phyloP scores from a whole-genome alignment of 2,797 vertebrate species.

The Bradypodion pumilum region DNA sequence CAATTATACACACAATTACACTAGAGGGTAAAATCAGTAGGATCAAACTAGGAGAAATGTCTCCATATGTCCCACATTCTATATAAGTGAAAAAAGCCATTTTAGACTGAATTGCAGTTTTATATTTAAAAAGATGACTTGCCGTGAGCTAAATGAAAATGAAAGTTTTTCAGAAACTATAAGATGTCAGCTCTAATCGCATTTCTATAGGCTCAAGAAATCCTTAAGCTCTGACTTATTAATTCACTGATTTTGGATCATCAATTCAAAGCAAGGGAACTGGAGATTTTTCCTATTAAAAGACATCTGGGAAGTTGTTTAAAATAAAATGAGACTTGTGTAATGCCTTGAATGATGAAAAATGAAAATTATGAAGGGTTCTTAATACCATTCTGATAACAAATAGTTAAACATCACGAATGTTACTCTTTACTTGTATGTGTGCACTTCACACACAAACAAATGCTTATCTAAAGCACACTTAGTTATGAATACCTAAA shows the following conservation, averaged over 20 bases:
- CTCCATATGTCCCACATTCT: background rate
- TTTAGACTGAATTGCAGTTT: background rate
- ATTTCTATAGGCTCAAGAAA: background rate
- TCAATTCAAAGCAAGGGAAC: background rate
- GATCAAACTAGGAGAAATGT: background rate
- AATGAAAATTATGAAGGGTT: background rate
- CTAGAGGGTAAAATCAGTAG: background rate
- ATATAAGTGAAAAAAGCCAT: background rate
- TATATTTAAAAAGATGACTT: background rate
- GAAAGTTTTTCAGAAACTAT: background rate
- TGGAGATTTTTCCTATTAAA: background rate
- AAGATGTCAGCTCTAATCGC: background rate
- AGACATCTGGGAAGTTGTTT: background rate
- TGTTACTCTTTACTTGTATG: background rate
- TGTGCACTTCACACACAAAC: too few species aligned
- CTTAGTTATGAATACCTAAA: background rate
- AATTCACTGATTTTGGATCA: background rate
- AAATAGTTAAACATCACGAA: background rate
- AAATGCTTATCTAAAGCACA: background rate
- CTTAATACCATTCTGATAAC: background rate
- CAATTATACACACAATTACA: background rate
- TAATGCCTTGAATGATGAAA: background rate
- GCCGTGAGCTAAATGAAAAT: background rate
- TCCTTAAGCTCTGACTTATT: background rate
- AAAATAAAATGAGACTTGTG: background rate